Evolutionary conservation across 1,140 invertebrate genomes (phyloP), one percentile per base, ranked within the genome.

Genomic region (Lucilia cuprina): DNA sequence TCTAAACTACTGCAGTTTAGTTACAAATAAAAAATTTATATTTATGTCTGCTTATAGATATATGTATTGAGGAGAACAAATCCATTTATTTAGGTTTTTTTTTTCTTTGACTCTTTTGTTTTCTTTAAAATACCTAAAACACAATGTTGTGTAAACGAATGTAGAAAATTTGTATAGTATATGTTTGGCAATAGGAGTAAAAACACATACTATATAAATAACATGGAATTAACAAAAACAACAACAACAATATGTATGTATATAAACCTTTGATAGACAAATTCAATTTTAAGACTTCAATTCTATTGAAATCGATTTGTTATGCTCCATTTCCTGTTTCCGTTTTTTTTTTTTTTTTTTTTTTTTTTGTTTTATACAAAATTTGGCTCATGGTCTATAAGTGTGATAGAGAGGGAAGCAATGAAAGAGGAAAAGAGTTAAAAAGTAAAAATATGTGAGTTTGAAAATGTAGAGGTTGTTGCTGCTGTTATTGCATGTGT

Each of bases 231-330:
- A 70, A 19, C 65, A 70, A 70, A 70, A 70, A 70, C 65, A 25
- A 70, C n/a, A 70, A 70, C 19, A 70, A 70, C n/a, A 70, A 70
- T 21, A 21, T 12, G 3, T 21, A 30, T 30, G 25, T 30, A 65
- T 8, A 21, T 70, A 70, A 70, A 70, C 65, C 19, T 21, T 80
- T 49, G 77, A 80, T 49, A 80, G 77, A 80, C 77, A 80, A 49
- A 80, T 80, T 80, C 77, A 80, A 80, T 80, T 80, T 80, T 80
- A 80, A 50, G 77, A 49, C 77, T 80, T 21, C 41, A 49, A 10
- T 49, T 49, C 41, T 49, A 78, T 80, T 47, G 77, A 80, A 80
- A 80, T 80, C 77, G 77, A 80, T 80, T 80, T 80, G 77, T 80
- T 80, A 47, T 49, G 77, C 77, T 80, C 77, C 77, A 80, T 80